Base-by-base conservation (phyloP, 2,113 vertebrate genomes). In the Lathamus discolor region DNA sequence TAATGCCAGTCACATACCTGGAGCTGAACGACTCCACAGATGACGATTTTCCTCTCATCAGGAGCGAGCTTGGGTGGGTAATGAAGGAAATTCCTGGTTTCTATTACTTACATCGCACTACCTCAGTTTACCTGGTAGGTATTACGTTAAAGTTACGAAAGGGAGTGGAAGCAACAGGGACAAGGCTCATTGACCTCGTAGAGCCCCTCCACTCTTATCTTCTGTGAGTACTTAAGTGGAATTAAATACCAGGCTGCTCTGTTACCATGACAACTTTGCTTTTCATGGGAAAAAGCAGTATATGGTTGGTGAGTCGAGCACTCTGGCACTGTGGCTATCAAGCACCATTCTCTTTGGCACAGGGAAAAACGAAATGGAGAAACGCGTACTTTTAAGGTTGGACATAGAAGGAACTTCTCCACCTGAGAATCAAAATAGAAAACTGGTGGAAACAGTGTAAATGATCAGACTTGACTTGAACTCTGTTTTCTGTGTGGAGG, bases 61-160 rank as follows among this genome's bases (percentile, higher is more conserved):
- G 63, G 25, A 78, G 48, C 20, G 4, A 3, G 24, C 4, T 13
- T 5, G 22, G 35, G 33, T 35, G 25, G 59, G 8, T 27, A 59
- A 54, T 0, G n/a, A 49, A 43, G 48, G 72, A 57, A 39, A 66
- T 14, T 2, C 33, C 63, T 29, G 43, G 13, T 18, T 29, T 83
- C 46, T 57, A 24, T 55, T 8, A 1, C 1, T 1, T 2, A 9
- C 9, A 1, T 2, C 0, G 0, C 28, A 20, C 18, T 10, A 1
- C 52, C 37, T 41, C 37, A 1, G 18, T 33, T 43, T 48, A 35
- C 81, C 29, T 2, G 18, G 22, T 4, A 24, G 67, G 7, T 6
- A 17, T 5, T 2, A 3, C 1, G 17, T 25, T 6, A 0, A 6
- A 16, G 51, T 3, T 23, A 5, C 2, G 17, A 1, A 41, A 24